A percentile compares a stretch with the other conserved stretches of the same genome.
Evolutionary conservation across 2,888 invertebrate species (phyloP).

Genomic region (Volucella inflata): DNA sequence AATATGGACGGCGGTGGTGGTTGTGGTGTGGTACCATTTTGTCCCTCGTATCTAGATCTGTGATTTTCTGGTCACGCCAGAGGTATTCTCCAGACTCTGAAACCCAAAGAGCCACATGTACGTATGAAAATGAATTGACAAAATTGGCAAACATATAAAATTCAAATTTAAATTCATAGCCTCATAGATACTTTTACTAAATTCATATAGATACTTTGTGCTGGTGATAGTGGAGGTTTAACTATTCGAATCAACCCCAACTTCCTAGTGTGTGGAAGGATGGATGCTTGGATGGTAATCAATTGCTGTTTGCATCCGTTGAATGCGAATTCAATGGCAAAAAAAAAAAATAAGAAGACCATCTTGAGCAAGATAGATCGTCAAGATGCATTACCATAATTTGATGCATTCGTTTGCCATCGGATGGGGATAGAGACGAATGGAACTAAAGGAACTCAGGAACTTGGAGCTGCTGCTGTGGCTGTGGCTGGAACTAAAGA

Average conservation of each 20-base stretch:
- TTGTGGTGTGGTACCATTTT: background rate
- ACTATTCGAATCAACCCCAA: background rate
- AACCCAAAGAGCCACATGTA: background rate
- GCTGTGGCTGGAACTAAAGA: conserved; percentile 3
- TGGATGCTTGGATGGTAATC: conserved; percentile 35
- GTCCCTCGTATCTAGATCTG: conserved; percentile 44
- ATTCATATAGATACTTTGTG: conserved; percentile 9
- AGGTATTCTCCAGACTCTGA: conserved; percentile 16
- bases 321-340: conserved; percentile 62
- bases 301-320: conserved; percentile 67
- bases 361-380: conserved; percentile 53
- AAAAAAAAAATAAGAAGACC: background rate
- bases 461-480: background rate
- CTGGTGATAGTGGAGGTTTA: too few relatives aligned
- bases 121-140: conserved; percentile 52
- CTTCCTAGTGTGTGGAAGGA: background rate
- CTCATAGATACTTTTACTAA: conserved; percentile 26
- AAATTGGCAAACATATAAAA: conserved; percentile 67
- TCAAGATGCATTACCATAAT: conserved; percentile 73
- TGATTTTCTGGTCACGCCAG: background rate
- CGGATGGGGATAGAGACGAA: conserved; percentile 1
- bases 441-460: background rate
- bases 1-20: background rate
- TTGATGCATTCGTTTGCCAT: conserved; percentile 51
- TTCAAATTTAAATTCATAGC: conserved; percentile 69